Evolutionary conservation across 2,888 invertebrate genomes (phyloP).

Genomic region (Epistrophe grossulariae): DNA sequence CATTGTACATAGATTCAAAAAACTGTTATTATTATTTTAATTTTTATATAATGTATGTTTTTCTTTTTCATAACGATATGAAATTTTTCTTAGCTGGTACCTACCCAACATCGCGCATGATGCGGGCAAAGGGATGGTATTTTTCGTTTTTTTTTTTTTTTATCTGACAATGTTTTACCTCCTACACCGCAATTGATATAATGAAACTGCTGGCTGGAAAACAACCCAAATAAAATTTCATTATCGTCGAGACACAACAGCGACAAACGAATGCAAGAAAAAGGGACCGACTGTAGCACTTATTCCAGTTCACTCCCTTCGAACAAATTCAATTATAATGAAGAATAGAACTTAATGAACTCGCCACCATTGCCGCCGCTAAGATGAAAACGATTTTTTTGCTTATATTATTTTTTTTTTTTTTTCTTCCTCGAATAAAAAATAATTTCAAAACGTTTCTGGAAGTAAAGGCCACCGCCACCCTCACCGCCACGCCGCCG

Average conservation of each 20-base stretch:
- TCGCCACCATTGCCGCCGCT: slow-evolving; percentile 72
- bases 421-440: slow-evolving; percentile 39
- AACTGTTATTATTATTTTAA: no score
- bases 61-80: slow-evolving; percentile 34
- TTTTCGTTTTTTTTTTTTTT: slow-evolving; percentile 29
- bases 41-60: no score
- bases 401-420: slow-evolving; percentile 45
- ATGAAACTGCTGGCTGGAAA: slow-evolving; percentile 72
- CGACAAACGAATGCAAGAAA: slow-evolving; percentile 65
- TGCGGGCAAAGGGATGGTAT: slow-evolving; percentile 29
- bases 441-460: slow-evolving; percentile 67
- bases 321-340: slow-evolving; percentile 76
- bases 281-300: slow-evolving; percentile 65
- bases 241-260: slow-evolving; percentile 72
- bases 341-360: slow-evolving; percentile 76
- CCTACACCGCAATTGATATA: slow-evolving; percentile 71
- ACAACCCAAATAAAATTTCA: slow-evolving; percentile 76
- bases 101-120: no score
- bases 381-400: slow-evolving; percentile 70
- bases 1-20: no score
- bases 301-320: slow-evolving; percentile 76
- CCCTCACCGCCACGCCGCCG: slow-evolving; percentile 28
- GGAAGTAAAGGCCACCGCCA: slow-evolving; percentile 44
- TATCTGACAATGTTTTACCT: slow-evolving; percentile 27
- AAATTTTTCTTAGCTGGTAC: slow-evolving; percentile 49